Percentiles rank a stretch among this genome's conserved stretches.
phyloP scores from a whole-genome alignment of 1,140 invertebrate genomes.

The Drosophila sulfurigaster region DNA sequence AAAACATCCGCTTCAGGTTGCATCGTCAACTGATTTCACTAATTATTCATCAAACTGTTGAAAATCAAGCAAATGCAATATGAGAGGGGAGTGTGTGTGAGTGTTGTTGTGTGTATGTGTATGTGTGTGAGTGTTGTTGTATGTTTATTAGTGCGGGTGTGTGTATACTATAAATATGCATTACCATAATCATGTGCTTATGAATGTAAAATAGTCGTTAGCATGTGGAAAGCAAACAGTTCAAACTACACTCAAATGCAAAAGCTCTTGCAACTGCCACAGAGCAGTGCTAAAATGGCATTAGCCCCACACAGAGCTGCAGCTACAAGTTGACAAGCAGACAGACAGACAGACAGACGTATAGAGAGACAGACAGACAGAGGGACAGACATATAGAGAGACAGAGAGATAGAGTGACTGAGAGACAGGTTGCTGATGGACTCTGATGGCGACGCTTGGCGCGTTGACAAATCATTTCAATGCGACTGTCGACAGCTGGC shows the following conservation, averaged over 20 bases:
- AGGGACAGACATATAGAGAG: conserved; percentile 24
- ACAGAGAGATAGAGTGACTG: conserved; percentile 33
- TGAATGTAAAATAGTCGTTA: conserved; percentile 10
- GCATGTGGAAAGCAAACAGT: conserved; percentile 4
- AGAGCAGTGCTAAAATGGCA: conserved; percentile 10
- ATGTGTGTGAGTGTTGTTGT: no score
- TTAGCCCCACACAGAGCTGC: conserved; percentile 19
- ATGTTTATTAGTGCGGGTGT: not conserved
- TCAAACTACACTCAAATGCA: conserved; percentile 15
- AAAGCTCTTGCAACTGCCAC: conserved; percentile 32
- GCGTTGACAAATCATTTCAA: conserved; percentile 56
- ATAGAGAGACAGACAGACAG: conserved; percentile 19
- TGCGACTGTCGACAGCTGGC: conserved; percentile 43
- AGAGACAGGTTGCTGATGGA: conserved; percentile 49
- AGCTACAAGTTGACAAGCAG: conserved; percentile 20
- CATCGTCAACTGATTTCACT: no score
- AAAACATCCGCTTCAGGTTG: no score
- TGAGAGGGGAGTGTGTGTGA: no score
- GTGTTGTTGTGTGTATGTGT: no score
- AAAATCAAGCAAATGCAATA: no score
- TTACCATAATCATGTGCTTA: conserved; percentile 12
- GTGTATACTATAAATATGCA: not conserved
- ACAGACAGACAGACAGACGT: conserved; percentile 12
- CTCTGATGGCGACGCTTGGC: conserved; percentile 42
- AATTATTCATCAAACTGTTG: no score